Percentiles rank a stretch among this genome's conserved stretches.
These are phyloP conservation scores for Drosophila kanekoi DNA, from an alignment of 2,888 invertebrate genomes.

Conservation along the genomic window DNA sequence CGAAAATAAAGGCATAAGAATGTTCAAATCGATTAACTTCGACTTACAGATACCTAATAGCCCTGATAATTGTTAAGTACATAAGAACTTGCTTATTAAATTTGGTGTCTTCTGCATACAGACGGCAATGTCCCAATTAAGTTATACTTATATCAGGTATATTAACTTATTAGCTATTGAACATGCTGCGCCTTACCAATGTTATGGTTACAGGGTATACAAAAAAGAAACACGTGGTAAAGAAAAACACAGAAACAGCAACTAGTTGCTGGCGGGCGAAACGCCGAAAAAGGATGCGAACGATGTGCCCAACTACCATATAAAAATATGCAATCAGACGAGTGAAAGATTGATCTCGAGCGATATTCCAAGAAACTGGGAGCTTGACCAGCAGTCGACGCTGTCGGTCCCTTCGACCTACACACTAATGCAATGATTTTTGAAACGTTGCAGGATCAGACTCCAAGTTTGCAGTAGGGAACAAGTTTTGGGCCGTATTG, in stretches of 20 bases:
- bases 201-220: constrained; percentile 18
- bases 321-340: constrained; percentile 83
- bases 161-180: too few relatives aligned
- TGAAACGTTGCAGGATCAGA: constrained; percentile 41
- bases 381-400: constrained; percentile 39
- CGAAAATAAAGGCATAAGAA: constrained; percentile 57
- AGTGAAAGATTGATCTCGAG: constrained; percentile 82
- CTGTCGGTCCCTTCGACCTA: constrained; percentile 45
- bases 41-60: constrained; percentile 4
- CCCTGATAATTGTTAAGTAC: not conserved
- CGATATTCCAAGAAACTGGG: constrained; percentile 82
- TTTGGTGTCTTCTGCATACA: not conserved
- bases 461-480: constrained; percentile 29
- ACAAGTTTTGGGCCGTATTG: constrained; percentile 44
- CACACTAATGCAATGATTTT: constrained; percentile 24
- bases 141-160: too few relatives aligned
- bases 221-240: constrained; percentile 30
- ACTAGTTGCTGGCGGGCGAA: constrained; percentile 42
- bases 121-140: too few relatives aligned
- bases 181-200: not conserved
- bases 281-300: constrained; percentile 75
- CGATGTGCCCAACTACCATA: constrained; percentile 76
- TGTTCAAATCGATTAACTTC: not conserved
- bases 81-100: not conserved
- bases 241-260: constrained; percentile 36